Conservation (phyloP, 2,113 vertebrate genomes). For the Zosterops pallidus region DNA sequence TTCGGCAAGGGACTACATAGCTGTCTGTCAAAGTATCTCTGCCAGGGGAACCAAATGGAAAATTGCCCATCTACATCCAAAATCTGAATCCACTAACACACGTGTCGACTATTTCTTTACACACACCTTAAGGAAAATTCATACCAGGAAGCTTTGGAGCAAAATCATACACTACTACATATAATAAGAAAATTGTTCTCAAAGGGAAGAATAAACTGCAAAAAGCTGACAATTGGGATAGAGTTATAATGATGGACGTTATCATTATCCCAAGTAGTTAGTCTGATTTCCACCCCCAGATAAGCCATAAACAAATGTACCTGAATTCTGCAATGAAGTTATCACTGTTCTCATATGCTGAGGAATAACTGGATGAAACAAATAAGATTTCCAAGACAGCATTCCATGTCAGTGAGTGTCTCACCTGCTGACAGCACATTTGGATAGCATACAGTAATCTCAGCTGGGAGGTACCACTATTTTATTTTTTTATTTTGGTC, state of each 20-base stretch:
- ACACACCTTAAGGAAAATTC: background rate
- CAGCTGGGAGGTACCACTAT: background rate
- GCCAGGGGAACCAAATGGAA: background rate
- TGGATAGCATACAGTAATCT: background rate
- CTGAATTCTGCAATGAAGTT: background rate
- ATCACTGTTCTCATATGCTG: background rate
- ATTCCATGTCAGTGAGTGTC: background rate
- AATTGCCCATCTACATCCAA: background rate
- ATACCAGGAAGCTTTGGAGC: background rate
- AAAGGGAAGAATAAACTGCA: background rate
- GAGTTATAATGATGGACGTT: background rate
- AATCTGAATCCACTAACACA: background rate
- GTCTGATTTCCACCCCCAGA: background rate
- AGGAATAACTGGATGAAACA: background rate
- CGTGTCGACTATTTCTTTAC: background rate
- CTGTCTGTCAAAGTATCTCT: background rate
- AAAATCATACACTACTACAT: background rate
- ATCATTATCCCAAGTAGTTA: background rate
- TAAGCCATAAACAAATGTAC: background rate
- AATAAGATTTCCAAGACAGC: background rate
- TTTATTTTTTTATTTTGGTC: background rate
- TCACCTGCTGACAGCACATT: background rate
- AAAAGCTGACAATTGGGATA: background rate
- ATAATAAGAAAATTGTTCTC: background rate
- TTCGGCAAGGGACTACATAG: background rate